Percentiles rank a stretch among this genome's conserved stretches.
Evolutionary conservation across 2,113 vertebrate genomes (phyloP).

Genomic region (Muscicapa adusta): DNA sequence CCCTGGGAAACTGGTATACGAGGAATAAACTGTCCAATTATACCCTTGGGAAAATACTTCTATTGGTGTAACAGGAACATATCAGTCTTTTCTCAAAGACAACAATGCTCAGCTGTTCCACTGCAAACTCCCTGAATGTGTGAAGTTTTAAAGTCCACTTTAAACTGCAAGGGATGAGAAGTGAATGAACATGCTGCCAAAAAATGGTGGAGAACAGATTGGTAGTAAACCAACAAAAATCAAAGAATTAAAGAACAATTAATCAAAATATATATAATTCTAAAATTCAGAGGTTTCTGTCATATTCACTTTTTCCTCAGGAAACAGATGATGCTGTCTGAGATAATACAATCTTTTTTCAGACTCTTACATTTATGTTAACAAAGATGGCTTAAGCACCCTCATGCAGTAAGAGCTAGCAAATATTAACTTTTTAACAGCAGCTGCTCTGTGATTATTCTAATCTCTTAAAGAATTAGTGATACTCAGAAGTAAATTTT

Average conservation of each 20-base stretch:
- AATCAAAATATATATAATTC: not conserved
- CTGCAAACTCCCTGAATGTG: not conserved
- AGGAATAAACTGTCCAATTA: not conserved
- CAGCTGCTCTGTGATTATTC: not conserved
- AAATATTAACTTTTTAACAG: slow-evolving; percentile 30
- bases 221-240: not conserved
- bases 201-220: not conserved
- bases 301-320: not conserved
- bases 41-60: not conserved
- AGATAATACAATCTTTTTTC: not conserved
- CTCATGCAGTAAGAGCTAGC: not conserved
- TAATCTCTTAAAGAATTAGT: not conserved
- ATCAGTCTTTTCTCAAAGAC: not conserved
- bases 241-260: not conserved
- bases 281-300: not conserved
- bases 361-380: not conserved
- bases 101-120: not conserved
- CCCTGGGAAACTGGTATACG: not conserved
- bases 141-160: not conserved
- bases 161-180: not conserved
- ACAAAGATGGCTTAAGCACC: not conserved
- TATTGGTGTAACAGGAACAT: not conserved
- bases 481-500: not conserved
- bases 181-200: not conserved
- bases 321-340: not conserved